phyloP scores from a whole-genome alignment of 2,888 invertebrate species.

The Drosophila anomelani region DNA sequence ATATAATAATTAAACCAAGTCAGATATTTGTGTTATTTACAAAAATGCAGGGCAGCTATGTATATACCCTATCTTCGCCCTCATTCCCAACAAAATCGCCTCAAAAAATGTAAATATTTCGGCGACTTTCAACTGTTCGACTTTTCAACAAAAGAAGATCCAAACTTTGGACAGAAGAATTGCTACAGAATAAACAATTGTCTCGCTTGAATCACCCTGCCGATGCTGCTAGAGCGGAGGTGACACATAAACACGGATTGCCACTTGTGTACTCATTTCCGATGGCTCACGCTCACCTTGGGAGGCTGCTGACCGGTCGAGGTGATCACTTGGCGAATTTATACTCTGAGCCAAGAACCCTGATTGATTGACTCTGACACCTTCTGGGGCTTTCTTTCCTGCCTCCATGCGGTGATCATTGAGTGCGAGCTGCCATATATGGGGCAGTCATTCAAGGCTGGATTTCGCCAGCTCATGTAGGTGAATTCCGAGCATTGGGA shows the following conservation, averaged over 20 bases:
- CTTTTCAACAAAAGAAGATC: neutral
- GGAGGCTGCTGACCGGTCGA: slow-evolving; percentile 54
- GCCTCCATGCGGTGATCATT: slow-evolving; percentile 14
- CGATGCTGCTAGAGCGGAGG: slow-evolving; percentile 15
- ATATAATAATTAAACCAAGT: neutral
- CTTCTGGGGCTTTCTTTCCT: slow-evolving; percentile 34
- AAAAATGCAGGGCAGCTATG: no score
- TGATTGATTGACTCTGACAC: slow-evolving; percentile 35
- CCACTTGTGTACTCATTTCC: slow-evolving; percentile 63
- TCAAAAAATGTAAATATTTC: slow-evolving; percentile 8
- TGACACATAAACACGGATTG: slow-evolving; percentile 62
- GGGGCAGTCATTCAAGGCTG: slow-evolving; percentile 35
- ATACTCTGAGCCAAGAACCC: slow-evolving; percentile 30
- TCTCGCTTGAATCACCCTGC: slow-evolving; percentile 44
- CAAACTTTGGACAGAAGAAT: neutral
- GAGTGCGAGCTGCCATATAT: slow-evolving; percentile 29
- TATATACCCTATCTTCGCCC: neutral
- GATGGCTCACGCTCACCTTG: slow-evolving; percentile 72
- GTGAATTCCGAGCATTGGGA: slow-evolving; percentile 34
- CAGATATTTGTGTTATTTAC: neutral
- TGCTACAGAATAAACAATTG: slow-evolving; percentile 2
- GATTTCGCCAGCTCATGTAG: slow-evolving; percentile 27
- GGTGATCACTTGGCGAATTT: slow-evolving; percentile 36
- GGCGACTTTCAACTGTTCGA: neutral
- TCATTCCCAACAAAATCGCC: neutral